Percentiles rank a stretch among this genome's conserved stretches.
These are phyloP conservation scores for Coendou prehensilis DNA, from an alignment of 2,797 vertebrate genomes.

Conservation along the genomic window DNA sequence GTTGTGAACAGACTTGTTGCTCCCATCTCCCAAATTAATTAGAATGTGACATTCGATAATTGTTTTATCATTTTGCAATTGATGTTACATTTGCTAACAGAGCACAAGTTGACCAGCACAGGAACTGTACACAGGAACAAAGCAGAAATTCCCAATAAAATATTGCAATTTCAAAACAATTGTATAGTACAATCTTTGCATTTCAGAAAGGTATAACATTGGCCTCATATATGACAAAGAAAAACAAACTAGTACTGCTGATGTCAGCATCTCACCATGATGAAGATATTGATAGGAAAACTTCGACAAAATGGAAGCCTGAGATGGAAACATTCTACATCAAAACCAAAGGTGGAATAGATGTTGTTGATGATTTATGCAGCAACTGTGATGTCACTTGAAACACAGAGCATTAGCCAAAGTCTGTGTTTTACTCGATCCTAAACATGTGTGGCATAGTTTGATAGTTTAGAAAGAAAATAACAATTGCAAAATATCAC, in stretches of 20 bases:
- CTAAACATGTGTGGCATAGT: background rate
- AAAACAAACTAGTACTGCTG: background rate
- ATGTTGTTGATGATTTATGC: too few species aligned
- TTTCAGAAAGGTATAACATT: background rate
- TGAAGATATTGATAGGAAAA: background rate
- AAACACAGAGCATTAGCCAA: background rate
- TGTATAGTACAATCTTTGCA: background rate
- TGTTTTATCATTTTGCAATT: background rate
- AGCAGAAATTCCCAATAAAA: background rate
- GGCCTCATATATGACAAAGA: background rate
- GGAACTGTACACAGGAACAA: background rate
- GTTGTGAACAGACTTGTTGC: background rate
- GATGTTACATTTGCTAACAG: background rate
- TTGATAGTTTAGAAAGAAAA: background rate
- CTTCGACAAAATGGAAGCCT: background rate
- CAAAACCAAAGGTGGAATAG: background rate
- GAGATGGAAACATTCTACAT: background rate
- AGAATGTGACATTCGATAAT: background rate
- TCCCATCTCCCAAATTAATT: background rate
- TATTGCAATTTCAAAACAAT: background rate
- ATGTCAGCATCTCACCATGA: background rate
- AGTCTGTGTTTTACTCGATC: background rate
- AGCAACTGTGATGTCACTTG: too few species aligned
- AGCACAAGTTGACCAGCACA: background rate
- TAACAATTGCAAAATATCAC: background rate